Evolutionary conservation across 30 jellyfish, hydroid and myxozoan species (phyloP), one percentile per base, ranked within the genome.

Genomic region (Pelagia noctiluca): DNA sequence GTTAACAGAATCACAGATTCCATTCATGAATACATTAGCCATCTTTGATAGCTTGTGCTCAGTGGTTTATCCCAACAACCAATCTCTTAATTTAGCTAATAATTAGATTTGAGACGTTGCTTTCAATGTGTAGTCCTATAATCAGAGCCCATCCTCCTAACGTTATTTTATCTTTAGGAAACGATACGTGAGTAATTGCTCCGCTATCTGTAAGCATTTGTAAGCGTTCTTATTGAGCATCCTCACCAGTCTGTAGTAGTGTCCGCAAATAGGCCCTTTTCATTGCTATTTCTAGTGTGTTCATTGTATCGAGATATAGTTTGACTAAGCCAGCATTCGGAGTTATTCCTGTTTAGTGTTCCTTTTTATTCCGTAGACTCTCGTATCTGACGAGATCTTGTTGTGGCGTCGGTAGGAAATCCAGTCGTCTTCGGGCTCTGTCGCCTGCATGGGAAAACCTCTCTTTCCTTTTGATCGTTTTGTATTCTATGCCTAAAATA

Each of bases 221-320:
- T n/a, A n/a, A n/a, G n/a, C n/a, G n/a, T n/a, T n/a, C n/a, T n/a
- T n/a, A n/a, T n/a, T n/a, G n/a, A n/a, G n/a, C n/a, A n/a, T 52
- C 21, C 12, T 42, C 16, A 5, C 57, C 8, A 5, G 16, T 52
- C 68, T 52, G 21, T 10, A 52, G 28, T 10, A 52, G 2, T 52
- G 68, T 52, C 68, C 68, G 21, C 68, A 52, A 52, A 52, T 52
- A 52, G 68, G 68, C 26, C 68, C 68, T 19, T 52, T n/a, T 52
- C 26, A 3, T 8, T 10, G 12, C 68, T 52, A 52, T 3, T 52
- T 52, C 21, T 30, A 19, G 68, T 4, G 30, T 52, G 57, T 19
- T 8, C 68, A 52, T 52, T 52, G 68, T 52, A 52, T 19, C 68
- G 16, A 3, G 21, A 10, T 3, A 3, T 3, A 52, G 12, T 4